Evolutionary conservation across 2,113 vertebrate genomes (phyloP), one percentile per base, ranked within the genome.

Genomic region (Chloroceryle aenea): DNA sequence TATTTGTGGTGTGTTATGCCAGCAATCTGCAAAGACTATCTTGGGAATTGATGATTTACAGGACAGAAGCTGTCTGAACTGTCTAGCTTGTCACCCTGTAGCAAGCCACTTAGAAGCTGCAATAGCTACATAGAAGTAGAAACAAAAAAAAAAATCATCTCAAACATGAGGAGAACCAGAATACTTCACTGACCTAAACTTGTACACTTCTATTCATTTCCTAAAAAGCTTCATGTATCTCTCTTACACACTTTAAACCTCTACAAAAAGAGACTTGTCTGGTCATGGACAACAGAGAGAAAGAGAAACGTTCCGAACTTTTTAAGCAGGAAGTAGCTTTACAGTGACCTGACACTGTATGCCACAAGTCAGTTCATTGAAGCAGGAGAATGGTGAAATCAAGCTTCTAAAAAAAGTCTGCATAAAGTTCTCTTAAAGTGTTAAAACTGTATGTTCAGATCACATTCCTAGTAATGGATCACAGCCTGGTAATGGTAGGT

Each of bases 1-100:
- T 96, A 61, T 95, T 94, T 93, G 93, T 92, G 81, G 82, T 72
- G 68, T 90, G 93, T 94, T 91, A 2, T 85, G 90, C 96, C 89
- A 95, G 89, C 93, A 77, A 59, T 93, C 91, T 95, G 95, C 73
- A 58, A 36, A 63, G 91, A 73, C 87, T 85, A 4, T 90, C 86
- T 87, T 95, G 61, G 80, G 62, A 94, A 29, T 56, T 77, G 89
- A 74, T 87, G 84, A 69, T 87, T 79, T 94, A 79, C 72, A 45
- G 89, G 77, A 73, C 68, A 91, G 93, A 61, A 91, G 74, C 74
- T 82, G 92, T 91, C 85, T 89, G 55, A 87, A 23, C 47, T 34
- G 36, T 26, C 80, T 85, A 86, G 86, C 66, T 79, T 14, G 30
- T 53, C 42, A 74, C 59, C 73, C 79, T 83, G 56, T 32, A 90